Base-by-base conservation (phyloP, 2,888 invertebrate genomes). In the Epirrita christyi region DNA sequence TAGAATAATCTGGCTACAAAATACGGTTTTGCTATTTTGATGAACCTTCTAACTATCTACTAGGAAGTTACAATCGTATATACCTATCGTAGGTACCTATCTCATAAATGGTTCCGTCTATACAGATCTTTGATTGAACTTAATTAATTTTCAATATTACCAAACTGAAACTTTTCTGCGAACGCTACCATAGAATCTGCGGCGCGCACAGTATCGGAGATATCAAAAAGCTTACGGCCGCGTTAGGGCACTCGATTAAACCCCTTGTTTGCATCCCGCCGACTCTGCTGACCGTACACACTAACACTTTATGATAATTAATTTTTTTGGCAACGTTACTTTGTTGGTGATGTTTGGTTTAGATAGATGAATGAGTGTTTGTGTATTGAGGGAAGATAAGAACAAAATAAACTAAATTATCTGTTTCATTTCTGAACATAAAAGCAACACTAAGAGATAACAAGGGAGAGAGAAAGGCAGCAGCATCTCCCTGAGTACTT, bases 281-380 rank as follows among this genome's bases (percentile, higher is more conserved):
- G 74, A 78, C 80, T 78, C 63, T 81, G 85, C 85, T 84, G 84
- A 84, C 84, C 77, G 66, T 81, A 78, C 72, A 60, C 71, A 66
- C 71, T 76, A 76, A 75, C 80, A 75, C 75, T 85, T 85, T 85
- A 85, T 83, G 80, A 72, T 85, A 85, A 85, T 85, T 85, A 84
- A 79, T 78, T 77, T 75, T 82, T 81, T 83, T 80, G 78, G 67
- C 73, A 77, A 74, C 77, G 69, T 62, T 69, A 73, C 68, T 65
- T 71, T n/a, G n/a, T 11, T 6, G 21, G 66, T 71, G 36, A 29
- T 56, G 37, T 54, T 60, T 54, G 53, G 37, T 51, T 53, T 58
- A 28, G 21, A 41, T 38, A 44, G 49, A 49, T 50, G 50, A 21
- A 47, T 55, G 38, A 38, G 21, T 28, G 28, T 51, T 51, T 51